Evolutionary conservation across 2,113 vertebrate species (phyloP), one percentile per base, ranked within the genome.

Genomic region (Mugil cephalus): DNA sequence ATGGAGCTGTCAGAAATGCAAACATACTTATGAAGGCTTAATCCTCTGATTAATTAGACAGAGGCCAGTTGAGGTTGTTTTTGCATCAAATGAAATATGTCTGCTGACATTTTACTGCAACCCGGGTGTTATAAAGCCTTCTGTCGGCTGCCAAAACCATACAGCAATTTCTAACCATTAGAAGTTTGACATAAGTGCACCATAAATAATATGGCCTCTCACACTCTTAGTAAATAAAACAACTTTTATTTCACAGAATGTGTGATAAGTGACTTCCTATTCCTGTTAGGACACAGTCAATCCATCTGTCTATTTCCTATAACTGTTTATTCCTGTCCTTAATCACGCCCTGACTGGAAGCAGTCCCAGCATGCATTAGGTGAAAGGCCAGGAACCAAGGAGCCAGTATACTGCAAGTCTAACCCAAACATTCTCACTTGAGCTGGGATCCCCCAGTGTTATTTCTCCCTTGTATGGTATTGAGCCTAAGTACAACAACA

Each of bases 141-240:
- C 65, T 69, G 59, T 19, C 17, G 17, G 51, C 65, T 80, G 79
- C 82, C 84, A 82, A 90, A 90, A 82, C 77, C 72, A 80, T 55
- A 62, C 74, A 75, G 65, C 47, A 47, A 67, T 80, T 78, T 69
- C 17, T 75, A 64, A 63, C 76, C 59, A 71, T 75, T 78, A 75
- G 19, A 82, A 51, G 45, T 82, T 81, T 81, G 54, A 75, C 62
- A 60, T 45, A 69, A 77, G 59, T 79, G 19, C 60, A 63, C 7
- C 64, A 72, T 77, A 64, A 77, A 85, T 65, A 77, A 54, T 48
- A 77, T 63, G 36, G 12, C 52, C 52, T 81, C 45, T 72, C 10
- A 7, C 40, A 59, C 53, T 66, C 51, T 79, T 69, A 58, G 56
- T 58, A 53, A 85, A 77, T 74, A 42, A 65, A 80, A 82, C 12